Evolutionary conservation across 2,113 vertebrate genomes (phyloP).

Genomic region (Rhipidura dahli): DNA sequence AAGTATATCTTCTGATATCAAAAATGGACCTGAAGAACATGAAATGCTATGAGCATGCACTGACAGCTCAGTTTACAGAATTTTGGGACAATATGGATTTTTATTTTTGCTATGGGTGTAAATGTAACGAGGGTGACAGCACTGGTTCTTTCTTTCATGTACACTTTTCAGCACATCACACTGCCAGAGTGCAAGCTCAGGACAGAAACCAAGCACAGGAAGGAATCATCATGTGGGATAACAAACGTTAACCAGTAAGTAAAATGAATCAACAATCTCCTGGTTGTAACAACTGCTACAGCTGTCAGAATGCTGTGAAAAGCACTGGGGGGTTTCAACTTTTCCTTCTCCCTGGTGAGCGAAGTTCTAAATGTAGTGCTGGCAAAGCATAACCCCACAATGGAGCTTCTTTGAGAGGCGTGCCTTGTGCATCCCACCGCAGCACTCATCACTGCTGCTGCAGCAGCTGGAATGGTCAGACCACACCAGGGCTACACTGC

Average conservation of each 20-base stretch:
- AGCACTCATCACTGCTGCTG: not conserved
- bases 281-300: not conserved
- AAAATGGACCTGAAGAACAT: not conserved
- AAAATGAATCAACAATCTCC: not conserved
- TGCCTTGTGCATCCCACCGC: not conserved
- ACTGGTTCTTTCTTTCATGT: not conserved
- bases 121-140: not conserved
- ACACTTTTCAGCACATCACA: not conserved
- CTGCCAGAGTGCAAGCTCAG: not conserved
- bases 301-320: not conserved
- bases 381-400: not conserved
- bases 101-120: not conserved
- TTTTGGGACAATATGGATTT: not conserved
- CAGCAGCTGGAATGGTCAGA: too few relatives aligned
- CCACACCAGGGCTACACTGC: not conserved
- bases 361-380: not conserved
- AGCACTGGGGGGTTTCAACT: not conserved
- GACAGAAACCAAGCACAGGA: not conserved
- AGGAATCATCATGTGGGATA: not conserved
- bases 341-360: not conserved
- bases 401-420: not conserved
- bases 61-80: not conserved
- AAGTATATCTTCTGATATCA: not conserved
- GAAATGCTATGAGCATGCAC: not conserved
- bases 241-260: not conserved